Conservation (phyloP, 2,888 invertebrate genomes). For the Capitulum mitella region DNA sequence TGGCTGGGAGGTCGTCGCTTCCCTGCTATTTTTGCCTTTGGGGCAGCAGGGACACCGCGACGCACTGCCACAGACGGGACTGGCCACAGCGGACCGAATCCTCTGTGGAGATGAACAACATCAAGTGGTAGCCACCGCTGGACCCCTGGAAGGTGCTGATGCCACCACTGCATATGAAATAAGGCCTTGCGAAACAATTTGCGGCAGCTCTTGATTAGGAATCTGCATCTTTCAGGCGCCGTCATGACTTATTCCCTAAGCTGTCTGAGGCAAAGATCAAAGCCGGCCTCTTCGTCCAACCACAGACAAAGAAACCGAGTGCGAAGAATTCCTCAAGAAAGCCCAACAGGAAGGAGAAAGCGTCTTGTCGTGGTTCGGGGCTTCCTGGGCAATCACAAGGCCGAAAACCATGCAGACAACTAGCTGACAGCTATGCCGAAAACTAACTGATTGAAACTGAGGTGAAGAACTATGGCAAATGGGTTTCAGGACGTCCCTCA, state of each 20-base stretch:
- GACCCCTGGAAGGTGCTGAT: constrained; percentile 31
- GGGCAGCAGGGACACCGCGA: constrained; percentile 30
- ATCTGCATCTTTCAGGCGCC: constrained; percentile 30
- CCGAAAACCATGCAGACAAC: constrained; percentile 29
- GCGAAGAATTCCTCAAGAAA: constrained; percentile 27
- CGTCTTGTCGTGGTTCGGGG: constrained; percentile 28
- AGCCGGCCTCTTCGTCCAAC: constrained; percentile 33
- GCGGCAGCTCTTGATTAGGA: constrained; percentile 31
- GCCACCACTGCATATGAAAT: constrained; percentile 34
- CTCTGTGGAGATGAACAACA: constrained; percentile 26
- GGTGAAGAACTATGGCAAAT: no score
- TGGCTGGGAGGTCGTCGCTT: constrained; percentile 36
- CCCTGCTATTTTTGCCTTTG: constrained; percentile 32
- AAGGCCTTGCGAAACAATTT: constrained; percentile 37
- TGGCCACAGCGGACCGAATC: constrained; percentile 32
- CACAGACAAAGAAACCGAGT: constrained; percentile 30
- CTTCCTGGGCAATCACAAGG: constrained; percentile 34
- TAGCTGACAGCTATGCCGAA: constrained; percentile 31
- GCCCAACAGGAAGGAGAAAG: constrained; percentile 27
- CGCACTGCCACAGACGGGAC: constrained; percentile 32
- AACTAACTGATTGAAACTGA: constrained; percentile 29
- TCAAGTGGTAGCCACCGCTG: constrained; percentile 32
- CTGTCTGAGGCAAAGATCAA: constrained; percentile 34
- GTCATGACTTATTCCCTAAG: constrained; percentile 32
- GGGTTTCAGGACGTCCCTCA: constrained; percentile 41